A percentile compares a stretch with the other conserved stretches of the same genome.
phyloP scores from a whole-genome alignment of 2,888 invertebrate species.

The Lasioglossum lativentre region DNA sequence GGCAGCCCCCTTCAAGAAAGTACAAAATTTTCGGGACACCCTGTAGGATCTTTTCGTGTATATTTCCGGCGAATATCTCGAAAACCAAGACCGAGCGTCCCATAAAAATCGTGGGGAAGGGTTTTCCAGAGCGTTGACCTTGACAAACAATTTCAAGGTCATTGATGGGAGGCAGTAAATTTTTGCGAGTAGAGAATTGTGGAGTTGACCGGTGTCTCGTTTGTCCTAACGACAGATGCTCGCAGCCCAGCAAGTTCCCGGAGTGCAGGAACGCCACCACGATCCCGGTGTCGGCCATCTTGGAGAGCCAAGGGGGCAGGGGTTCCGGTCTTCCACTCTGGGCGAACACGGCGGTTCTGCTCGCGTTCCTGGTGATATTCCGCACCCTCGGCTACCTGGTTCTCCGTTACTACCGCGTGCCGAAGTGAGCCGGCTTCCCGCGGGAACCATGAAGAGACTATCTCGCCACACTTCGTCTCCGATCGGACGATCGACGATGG shows the following conservation, averaged over 20 bases:
- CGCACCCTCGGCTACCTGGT: slow-evolving; percentile 90
- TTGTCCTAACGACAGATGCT: slow-evolving; percentile 86
- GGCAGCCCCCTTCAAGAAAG: too few species aligned
- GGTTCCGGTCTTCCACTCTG: slow-evolving; percentile 87
- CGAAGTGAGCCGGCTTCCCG: slow-evolving; percentile 85
- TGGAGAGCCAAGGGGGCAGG: slow-evolving; percentile 88
- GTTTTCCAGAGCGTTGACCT: background rate
- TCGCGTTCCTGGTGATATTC: slow-evolving; percentile 90
- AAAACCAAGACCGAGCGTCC: background rate
- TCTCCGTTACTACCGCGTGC: slow-evolving; percentile 89
- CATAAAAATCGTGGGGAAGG: background rate
- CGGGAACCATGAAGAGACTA: slow-evolving; percentile 22
- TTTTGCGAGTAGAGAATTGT: background rate
- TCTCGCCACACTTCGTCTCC: slow-evolving; percentile 51
- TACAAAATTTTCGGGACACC: too few species aligned
- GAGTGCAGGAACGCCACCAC: slow-evolving; percentile 87
- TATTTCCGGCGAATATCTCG: too few species aligned
- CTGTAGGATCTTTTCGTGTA: too few species aligned
- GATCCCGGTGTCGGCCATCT: slow-evolving; percentile 89
- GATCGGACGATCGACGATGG: slow-evolving; percentile 50
- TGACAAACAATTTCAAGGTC: background rate
- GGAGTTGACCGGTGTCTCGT: background rate
- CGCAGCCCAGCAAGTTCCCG: slow-evolving; percentile 88
- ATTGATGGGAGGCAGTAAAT: too few species aligned
- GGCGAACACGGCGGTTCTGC: slow-evolving; percentile 90